Conservation (phyloP, 2,888 invertebrate genomes). For the Melipona bicolor region DNA sequence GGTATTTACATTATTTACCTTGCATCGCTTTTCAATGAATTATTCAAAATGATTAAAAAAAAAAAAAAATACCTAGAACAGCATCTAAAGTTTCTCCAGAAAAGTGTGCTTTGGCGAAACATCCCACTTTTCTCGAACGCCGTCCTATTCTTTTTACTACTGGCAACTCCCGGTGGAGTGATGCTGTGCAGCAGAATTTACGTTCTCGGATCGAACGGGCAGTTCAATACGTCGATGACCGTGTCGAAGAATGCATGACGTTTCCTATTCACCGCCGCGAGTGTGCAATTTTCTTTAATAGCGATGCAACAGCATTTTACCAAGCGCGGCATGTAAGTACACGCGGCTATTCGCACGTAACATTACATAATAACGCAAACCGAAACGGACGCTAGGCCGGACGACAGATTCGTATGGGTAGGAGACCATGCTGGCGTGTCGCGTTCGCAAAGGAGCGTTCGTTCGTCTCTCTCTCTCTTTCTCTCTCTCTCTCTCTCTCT, state of each 20-base stretch:
- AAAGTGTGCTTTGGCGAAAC: neutral
- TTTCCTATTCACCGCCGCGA: slow-evolving; percentile 17
- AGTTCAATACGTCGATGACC: slow-evolving; percentile 15
- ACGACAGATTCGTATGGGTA: slow-evolving; percentile 32
- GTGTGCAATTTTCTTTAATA: slow-evolving; percentile 37
- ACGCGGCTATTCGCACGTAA: slow-evolving; percentile 46
- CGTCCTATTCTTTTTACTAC: neutral
- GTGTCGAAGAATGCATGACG: slow-evolving; percentile 16
- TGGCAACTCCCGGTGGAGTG: neutral
- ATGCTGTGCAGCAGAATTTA: slow-evolving; percentile 3
- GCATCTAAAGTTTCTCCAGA: neutral
- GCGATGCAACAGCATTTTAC: slow-evolving; percentile 28
- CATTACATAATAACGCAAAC: slow-evolving; percentile 51
- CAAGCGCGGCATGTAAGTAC: slow-evolving; percentile 23
- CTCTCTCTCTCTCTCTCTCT: neutral
- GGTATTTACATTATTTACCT: slow-evolving; percentile 6
- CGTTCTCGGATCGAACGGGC: neutral
- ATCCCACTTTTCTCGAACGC: neutral
- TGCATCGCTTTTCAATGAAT: slow-evolving; percentile 4
- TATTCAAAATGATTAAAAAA: neutral
- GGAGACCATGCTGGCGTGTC: slow-evolving; percentile 9
- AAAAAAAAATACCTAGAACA: neutral
- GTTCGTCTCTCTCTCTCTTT: neutral
- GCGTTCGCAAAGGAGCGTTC: slow-evolving; percentile 19
- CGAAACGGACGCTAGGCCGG: slow-evolving; percentile 17